A percentile compares a stretch with the other conserved stretches of the same genome.
These are phyloP conservation scores for Scaeva pyrastri DNA, from an alignment of 2,888 invertebrate species.

Conservation along the genomic window DNA sequence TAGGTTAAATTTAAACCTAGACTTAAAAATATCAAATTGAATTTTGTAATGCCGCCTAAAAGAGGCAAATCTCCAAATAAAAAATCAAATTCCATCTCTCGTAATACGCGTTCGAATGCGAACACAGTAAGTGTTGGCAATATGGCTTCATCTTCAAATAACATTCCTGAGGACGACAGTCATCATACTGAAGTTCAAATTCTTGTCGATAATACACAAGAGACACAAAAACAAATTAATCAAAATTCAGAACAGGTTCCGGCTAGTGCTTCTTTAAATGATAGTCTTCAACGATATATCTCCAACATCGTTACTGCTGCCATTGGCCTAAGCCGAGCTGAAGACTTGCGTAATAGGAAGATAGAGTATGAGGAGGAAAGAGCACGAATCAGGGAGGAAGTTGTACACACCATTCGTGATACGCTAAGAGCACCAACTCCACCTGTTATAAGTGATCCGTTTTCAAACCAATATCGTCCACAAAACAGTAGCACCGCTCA, in stretches of 20 bases:
- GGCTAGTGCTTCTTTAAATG: background rate
- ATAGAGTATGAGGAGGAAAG: slow-evolving; percentile 7
- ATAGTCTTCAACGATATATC: background rate
- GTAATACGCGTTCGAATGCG: background rate
- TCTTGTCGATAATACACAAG: background rate
- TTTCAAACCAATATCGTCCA: background rate
- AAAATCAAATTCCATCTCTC: too few relatives aligned
- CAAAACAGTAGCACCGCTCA: background rate
- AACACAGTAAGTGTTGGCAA: background rate
- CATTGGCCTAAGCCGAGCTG: slow-evolving; percentile 8
- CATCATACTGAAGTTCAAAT: background rate
- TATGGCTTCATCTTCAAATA: background rate
- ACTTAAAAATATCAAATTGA: background rate
- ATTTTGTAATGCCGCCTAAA: too few relatives aligned
- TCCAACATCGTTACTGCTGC: background rate
- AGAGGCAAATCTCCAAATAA: too few relatives aligned
- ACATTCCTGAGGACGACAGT: background rate
- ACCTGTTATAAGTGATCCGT: background rate
- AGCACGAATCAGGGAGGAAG: background rate
- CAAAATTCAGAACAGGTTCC: background rate
- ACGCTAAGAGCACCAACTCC: background rate
- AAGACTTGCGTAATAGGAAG: background rate
- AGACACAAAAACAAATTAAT: background rate
- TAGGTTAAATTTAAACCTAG: background rate
- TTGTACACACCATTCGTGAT: background rate